Conservation (phyloP, 2,797 vertebrate species). For the Morus bassanus region DNA sequence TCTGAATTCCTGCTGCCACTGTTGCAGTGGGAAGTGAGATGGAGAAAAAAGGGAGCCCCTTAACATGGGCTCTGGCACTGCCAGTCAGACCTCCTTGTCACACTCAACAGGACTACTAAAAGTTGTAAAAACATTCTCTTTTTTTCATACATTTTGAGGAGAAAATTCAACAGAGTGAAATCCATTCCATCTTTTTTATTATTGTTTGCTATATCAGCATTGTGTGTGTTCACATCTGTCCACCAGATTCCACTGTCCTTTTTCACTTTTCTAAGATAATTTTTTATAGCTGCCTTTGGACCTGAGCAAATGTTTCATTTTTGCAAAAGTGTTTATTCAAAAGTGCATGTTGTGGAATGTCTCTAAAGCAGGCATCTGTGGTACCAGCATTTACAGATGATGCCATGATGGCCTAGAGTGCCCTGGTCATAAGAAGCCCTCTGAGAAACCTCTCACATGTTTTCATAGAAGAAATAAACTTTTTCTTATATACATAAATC, state of each 20-base stretch:
- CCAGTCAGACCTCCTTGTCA: neutral
- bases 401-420: neutral
- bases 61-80: neutral
- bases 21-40: neutral
- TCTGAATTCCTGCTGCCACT: neutral
- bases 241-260: neutral
- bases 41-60: neutral
- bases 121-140: neutral
- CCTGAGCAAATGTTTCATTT: neutral
- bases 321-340: neutral
- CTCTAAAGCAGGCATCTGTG: neutral
- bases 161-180: neutral
- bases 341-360: neutral
- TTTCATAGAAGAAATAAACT: neutral
- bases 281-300: neutral
- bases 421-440: neutral
- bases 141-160: neutral
- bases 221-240: neutral
- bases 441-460: neutral
- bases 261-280: neutral
- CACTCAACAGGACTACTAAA: neutral
- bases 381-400: neutral
- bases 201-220: neutral
- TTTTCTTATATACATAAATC: conserved; percentile 1
- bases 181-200: neutral